Percentiles rank a stretch among this genome's conserved stretches.
Conservation (phyloP, 2,888 invertebrate genomes). For the Sisyra terminalis region DNA sequence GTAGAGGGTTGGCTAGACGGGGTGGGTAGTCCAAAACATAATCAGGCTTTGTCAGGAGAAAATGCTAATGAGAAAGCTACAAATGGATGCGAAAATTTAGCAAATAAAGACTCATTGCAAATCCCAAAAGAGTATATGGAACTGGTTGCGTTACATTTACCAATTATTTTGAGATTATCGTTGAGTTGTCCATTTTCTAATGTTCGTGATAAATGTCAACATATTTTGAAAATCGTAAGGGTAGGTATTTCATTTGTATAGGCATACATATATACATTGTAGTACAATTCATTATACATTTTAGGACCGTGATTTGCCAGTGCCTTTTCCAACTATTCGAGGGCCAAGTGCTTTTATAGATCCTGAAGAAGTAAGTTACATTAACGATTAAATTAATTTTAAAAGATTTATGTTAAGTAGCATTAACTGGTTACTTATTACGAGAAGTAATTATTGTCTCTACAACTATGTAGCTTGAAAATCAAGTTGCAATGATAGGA, state of each 20-base stretch:
- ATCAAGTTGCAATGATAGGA: too few species aligned
- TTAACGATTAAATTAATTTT: not conserved
- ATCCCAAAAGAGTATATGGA: conserved; percentile 32
- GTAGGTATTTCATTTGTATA: too few species aligned
- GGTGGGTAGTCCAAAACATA: conserved; percentile 31
- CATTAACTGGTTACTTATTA: too few species aligned
- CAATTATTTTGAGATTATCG: conserved; percentile 37
- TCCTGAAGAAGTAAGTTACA: conserved; percentile 32
- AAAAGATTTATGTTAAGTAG: too few species aligned
- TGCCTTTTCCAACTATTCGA: conserved; percentile 32
- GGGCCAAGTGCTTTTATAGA: conserved; percentile 39
- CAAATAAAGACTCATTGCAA: too few species aligned
- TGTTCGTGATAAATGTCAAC: conserved; percentile 36
- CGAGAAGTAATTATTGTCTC: too few species aligned
- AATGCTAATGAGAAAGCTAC: conserved; percentile 21
- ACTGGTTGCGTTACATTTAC: conserved; percentile 34
- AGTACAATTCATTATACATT: conserved; percentile 14
- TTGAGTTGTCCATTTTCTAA: conserved; percentile 41
- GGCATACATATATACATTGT: not conserved
- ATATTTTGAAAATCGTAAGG: conserved; percentile 38
- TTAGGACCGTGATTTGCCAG: conserved; percentile 35
- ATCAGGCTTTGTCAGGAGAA: conserved; percentile 15
- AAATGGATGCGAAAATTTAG: conserved; percentile 12
- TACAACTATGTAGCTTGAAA: too few species aligned
- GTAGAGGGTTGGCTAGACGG: conserved; percentile 36